Evolutionary conservation across 2,797 vertebrate species (phyloP).

Genomic region (Chromobotia macracanthus): DNA sequence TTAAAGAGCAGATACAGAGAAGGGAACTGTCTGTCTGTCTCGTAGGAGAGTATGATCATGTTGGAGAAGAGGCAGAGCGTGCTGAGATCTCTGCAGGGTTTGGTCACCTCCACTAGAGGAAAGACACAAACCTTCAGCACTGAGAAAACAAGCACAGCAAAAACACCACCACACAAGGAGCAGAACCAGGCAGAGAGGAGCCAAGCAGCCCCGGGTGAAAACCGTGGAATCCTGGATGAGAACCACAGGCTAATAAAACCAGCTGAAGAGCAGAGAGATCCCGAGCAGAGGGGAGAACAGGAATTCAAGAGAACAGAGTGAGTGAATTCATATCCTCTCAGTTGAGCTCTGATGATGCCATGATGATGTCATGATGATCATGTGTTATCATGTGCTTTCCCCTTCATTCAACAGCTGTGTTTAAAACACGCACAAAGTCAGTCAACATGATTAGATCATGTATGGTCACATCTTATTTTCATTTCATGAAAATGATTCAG

Average conservation of each 20-base stretch:
- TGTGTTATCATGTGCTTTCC: too few relatives aligned
- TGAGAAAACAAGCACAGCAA: background rate
- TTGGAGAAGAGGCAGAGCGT: constrained; percentile 68
- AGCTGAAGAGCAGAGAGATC: background rate
- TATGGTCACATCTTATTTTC: too few relatives aligned
- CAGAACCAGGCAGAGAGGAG: background rate
- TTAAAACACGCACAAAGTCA: too few relatives aligned
- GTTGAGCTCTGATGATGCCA: too few relatives aligned
- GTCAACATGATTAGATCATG: too few relatives aligned
- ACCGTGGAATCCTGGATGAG: background rate
- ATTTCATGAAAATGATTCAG: too few relatives aligned
- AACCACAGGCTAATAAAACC: background rate
- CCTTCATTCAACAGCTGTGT: too few relatives aligned
- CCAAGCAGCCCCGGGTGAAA: background rate
- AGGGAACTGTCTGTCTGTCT: background rate
- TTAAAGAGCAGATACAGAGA: too few relatives aligned
- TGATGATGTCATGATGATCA: too few relatives aligned
- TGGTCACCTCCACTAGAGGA: constrained; percentile 65
- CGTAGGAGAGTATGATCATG: constrained; percentile 61
- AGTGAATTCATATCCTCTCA: background rate
- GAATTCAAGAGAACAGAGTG: constrained; percentile 15
- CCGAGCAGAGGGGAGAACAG: background rate
- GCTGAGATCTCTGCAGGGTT: constrained; percentile 70
- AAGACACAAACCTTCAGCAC: background rate
- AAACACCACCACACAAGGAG: background rate